Conservation (phyloP, 1,140 invertebrate genomes). For the Copidosoma floridanum region DNA sequence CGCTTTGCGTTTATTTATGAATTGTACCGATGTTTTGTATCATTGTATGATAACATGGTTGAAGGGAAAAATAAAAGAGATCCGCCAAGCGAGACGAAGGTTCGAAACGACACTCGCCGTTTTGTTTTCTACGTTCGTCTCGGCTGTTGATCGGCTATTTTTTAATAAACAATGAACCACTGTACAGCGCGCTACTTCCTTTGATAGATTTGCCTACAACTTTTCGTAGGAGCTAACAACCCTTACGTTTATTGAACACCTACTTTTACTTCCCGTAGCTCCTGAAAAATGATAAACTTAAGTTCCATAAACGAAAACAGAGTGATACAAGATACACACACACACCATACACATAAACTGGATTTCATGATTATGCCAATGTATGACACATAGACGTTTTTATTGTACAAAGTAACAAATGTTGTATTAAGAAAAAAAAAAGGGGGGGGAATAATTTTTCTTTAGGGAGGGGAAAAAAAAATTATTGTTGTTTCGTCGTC, state of each 20-base stretch:
- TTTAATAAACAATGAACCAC: no score
- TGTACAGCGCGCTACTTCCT: conserved; percentile 20
- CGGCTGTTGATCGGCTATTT: neutral
- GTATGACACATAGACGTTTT: no score
- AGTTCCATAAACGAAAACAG: neutral
- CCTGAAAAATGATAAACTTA: conserved; percentile 3
- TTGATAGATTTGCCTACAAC: conserved; percentile 13
- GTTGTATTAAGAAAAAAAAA: neutral
- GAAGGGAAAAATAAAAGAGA: neutral
- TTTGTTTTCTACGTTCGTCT: neutral
- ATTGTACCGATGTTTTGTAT: conserved; percentile 1
- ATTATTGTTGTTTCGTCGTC: neutral
- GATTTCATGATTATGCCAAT: no score
- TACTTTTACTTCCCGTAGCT: no score
- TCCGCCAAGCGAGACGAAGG: neutral
- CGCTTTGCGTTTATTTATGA: conserved; percentile 13
- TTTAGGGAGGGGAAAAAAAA: no score
- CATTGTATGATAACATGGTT: neutral
- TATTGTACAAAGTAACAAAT: no score
- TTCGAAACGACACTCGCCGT: neutral
- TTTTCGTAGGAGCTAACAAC: conserved; percentile 3
- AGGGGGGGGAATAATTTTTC: no score
- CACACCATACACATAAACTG: no score
- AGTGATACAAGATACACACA: neutral
- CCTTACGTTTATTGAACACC: neutral